These are phyloP conservation scores for Clarias batrachus DNA, from an alignment of 2,113 vertebrate genomes.

Conservation along the genomic window DNA sequence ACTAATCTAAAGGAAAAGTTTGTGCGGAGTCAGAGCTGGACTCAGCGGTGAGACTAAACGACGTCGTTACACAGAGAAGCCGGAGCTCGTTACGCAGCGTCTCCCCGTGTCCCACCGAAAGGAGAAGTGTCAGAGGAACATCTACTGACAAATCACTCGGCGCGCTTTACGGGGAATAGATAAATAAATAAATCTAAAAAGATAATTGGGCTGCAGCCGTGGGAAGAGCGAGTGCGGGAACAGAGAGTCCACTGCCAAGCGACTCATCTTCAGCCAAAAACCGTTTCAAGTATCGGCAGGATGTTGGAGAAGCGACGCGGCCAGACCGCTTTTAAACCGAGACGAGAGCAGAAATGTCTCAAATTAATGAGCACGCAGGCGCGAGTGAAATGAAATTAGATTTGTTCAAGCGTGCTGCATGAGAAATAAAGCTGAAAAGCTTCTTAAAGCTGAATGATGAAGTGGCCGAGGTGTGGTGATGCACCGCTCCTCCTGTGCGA, in stretches of 20 bases:
- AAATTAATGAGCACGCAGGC: conserved; percentile 31
- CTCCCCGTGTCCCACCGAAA: conserved; percentile 25
- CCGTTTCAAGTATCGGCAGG: conserved; percentile 16
- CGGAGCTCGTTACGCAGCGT: conserved; percentile 47
- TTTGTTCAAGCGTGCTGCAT: conserved; percentile 12
- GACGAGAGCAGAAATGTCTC: conserved; percentile 22
- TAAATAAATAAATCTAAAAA: conserved; percentile 18
- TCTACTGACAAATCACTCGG: conserved; percentile 47
- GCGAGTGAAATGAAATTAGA: conserved; percentile 10
- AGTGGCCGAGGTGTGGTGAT: background rate
- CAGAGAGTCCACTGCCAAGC: conserved; percentile 23
- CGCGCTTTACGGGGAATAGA: background rate
- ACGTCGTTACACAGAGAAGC: conserved; percentile 38
- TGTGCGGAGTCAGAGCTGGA: conserved; percentile 3
- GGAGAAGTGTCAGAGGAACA: conserved; percentile 31
- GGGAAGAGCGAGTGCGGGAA: conserved; percentile 37
- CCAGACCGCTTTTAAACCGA: conserved; percentile 37
- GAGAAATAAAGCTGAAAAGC: background rate
- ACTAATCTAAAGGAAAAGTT: conserved; percentile 17
- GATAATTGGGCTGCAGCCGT: conserved; percentile 48
- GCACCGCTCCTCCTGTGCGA: background rate
- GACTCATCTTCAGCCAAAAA: conserved; percentile 43
- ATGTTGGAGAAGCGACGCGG: conserved; percentile 5
- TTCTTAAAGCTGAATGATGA: background rate
- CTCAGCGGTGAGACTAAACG: conserved; percentile 22